phyloP scores from a whole-genome alignment of 37 sponge, comb jelly and placozoan species.

The Amphimedon queenslandica region DNA sequence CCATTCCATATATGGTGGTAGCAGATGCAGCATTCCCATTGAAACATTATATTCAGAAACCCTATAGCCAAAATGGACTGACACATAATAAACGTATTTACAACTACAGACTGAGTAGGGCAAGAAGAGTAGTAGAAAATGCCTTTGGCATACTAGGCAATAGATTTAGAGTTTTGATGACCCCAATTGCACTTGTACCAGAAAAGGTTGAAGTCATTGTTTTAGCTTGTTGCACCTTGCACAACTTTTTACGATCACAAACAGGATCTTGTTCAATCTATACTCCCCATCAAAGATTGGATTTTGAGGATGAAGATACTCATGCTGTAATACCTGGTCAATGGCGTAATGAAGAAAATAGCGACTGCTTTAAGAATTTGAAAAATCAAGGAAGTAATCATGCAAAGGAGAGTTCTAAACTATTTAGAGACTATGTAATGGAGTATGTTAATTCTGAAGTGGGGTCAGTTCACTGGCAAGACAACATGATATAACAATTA shows the following conservation, averaged over 20 bases:
- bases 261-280: background rate
- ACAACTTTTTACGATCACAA: background rate
- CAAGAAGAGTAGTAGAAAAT: constrained; percentile 41
- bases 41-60: constrained; percentile 20
- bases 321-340: background rate
- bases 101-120: constrained; percentile 48
- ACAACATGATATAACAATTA: too few relatives aligned
- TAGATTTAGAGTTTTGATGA: constrained; percentile 17
- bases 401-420: too few relatives aligned
- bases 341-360: background rate
- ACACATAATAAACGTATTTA: constrained; percentile 13
- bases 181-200: background rate
- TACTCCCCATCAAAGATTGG: background rate
- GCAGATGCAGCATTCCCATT: constrained; percentile 57
- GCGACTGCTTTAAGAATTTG: too few relatives aligned
- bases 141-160: too few relatives aligned
- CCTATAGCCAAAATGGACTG: constrained; percentile 14
- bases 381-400: too few relatives aligned
- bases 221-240: background rate
- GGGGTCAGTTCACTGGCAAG: too few relatives aligned
- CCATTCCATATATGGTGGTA: constrained; percentile 23
- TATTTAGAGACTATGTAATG: too few relatives aligned
- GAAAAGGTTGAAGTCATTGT: constrained; percentile 13
- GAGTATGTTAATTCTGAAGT: too few relatives aligned
- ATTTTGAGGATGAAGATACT: background rate